Percentiles rank a stretch among this genome's conserved stretches.
These are phyloP conservation scores for Diabrotica virgifera DNA, from an alignment of 1,140 invertebrate genomes.

Conservation along the genomic window DNA sequence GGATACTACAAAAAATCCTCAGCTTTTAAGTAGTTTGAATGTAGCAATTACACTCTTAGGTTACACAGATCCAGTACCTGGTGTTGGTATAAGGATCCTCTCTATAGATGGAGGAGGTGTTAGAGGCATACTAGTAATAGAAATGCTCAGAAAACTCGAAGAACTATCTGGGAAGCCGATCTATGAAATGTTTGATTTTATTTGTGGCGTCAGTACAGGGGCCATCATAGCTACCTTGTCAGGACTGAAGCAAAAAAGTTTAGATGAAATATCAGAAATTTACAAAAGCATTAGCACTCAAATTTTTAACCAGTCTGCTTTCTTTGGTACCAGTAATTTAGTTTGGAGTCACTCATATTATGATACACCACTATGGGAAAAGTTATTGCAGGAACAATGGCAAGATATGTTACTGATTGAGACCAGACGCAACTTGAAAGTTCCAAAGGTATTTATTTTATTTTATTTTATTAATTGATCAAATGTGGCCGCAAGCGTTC, in stretches of 20 bases:
- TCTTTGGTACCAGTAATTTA: conserved; percentile 74
- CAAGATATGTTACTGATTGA: conserved; percentile 67
- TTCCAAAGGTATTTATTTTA: conserved; percentile 59
- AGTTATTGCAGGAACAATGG: conserved; percentile 70
- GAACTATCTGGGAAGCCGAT: conserved; percentile 64
- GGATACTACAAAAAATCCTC: conserved; percentile 47
- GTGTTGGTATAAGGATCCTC: conserved; percentile 75
- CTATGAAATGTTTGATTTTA: conserved; percentile 80
- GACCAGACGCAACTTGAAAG: conserved; percentile 56
- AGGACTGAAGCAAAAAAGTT: conserved; percentile 27
- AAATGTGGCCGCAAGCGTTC: too few relatives aligned
- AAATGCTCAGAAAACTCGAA: conserved; percentile 78
- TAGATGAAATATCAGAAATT: conserved; percentile 28
- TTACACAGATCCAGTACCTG: conserved; percentile 65
- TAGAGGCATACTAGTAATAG: conserved; percentile 76
- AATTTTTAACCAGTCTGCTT: conserved; percentile 69
- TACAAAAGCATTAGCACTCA: conserved; percentile 59
- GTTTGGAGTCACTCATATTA: conserved; percentile 89
- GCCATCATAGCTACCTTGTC: conserved; percentile 53
- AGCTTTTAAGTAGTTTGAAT: conserved; percentile 49
- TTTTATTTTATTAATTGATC: too few relatives aligned
- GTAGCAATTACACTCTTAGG: conserved; percentile 75
- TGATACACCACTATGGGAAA: conserved; percentile 82
- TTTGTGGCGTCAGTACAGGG: conserved; percentile 90
- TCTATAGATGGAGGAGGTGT: conserved; percentile 90